Percentiles rank a stretch among this genome's conserved stretches.
These are phyloP conservation scores for Procapra przewalskii DNA, from an alignment of 2,113 vertebrate species.

Conservation along the genomic window DNA sequence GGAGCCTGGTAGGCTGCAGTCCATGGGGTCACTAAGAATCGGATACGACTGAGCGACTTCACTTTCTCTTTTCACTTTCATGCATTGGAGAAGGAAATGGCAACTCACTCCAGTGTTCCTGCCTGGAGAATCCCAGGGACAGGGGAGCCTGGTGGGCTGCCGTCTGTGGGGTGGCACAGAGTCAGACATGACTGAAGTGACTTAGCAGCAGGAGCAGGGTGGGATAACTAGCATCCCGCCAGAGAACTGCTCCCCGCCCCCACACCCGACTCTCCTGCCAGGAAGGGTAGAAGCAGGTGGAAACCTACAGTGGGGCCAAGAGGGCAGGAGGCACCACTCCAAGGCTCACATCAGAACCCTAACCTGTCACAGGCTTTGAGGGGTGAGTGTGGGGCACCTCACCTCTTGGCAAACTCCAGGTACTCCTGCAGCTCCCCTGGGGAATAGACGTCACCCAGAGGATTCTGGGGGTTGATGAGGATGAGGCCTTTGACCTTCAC, in stretches of 20 bases:
- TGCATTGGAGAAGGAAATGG: too few species aligned
- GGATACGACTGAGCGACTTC: too few species aligned
- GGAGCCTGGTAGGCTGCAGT: too few species aligned
- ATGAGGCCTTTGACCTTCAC: constrained; percentile 88
- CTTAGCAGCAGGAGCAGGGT: too few species aligned
- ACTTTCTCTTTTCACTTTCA: too few species aligned
- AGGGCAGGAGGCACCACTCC: fast-evolving
- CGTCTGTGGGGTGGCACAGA: too few species aligned
- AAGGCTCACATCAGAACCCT: fast-evolving
- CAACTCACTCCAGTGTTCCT: too few species aligned
- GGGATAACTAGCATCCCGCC: neutral
- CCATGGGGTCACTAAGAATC: too few species aligned
- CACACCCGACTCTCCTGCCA: neutral
- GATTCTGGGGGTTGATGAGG: constrained; percentile 96
- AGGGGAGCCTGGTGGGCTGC: too few species aligned
- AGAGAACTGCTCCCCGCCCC: neutral
- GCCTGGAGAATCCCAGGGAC: too few species aligned
- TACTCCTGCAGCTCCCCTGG: constrained; percentile 87
- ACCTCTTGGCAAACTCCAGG: constrained; percentile 97
- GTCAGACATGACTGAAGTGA: too few species aligned
- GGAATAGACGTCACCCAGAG: constrained; percentile 93
- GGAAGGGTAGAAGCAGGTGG: neutral
- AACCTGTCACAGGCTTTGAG: fast-evolving
- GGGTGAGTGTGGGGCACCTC: neutral
- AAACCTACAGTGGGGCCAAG: neutral